Evolutionary conservation across 2,113 vertebrate genomes (phyloP).

Genomic region (Merops nubicus): DNA sequence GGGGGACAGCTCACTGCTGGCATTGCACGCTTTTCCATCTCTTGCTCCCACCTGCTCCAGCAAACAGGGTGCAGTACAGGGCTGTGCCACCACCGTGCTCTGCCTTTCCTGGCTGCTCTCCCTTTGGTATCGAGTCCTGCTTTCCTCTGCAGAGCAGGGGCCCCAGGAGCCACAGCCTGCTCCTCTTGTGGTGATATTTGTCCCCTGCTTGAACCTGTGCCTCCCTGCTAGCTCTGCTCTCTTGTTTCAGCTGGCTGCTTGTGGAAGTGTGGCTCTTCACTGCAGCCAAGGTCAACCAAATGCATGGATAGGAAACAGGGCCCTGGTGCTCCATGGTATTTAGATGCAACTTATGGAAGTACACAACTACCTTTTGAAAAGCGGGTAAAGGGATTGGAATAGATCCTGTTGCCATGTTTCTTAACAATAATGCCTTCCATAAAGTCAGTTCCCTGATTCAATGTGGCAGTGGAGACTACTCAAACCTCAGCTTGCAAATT

Average conservation of each 20-base stretch:
- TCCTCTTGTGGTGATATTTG: neutral
- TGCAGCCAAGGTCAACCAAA: neutral
- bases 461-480: neutral
- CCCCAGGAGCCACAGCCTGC: neutral
- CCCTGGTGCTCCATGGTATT: neutral
- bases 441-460: neutral
- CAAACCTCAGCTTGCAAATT: neutral
- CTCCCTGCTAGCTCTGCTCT: neutral
- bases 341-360: neutral
- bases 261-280: neutral
- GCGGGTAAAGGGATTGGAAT: neutral
- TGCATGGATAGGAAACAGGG: neutral
- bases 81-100: neutral
- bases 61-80: accelerated
- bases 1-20: neutral
- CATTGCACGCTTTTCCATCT: neutral
- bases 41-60: neutral
- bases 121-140: neutral
- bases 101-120: neutral
- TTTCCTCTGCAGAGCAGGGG: neutral
- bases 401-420: conserved; percentile 16
- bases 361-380: neutral
- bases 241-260: neutral
- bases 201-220: neutral
- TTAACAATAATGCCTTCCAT: neutral